Conservation (phyloP, 2,113 vertebrate genomes). For the Nyctereutes procyonoides region DNA sequence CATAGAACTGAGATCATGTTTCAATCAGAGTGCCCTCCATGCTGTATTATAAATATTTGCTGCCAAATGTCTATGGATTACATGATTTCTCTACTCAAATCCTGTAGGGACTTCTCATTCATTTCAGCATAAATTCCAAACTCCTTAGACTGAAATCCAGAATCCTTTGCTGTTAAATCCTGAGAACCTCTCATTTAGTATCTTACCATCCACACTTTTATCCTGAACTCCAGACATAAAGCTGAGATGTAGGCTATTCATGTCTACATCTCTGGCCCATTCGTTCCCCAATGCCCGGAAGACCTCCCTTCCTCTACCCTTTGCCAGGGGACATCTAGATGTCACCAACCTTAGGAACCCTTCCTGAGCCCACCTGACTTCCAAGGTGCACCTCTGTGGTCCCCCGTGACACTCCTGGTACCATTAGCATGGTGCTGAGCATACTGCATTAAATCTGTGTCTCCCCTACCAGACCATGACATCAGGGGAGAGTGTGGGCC, state of each 20-base stretch:
- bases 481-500: neutral
- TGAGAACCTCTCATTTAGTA: neutral
- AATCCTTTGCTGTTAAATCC: neutral
- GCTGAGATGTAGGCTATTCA: neutral
- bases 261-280: neutral
- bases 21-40: neutral
- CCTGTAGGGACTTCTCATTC: neutral
- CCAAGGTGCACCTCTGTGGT: too few species aligned
- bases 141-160: neutral
- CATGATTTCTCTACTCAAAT: neutral
- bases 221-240: neutral
- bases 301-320: neutral
- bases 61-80: neutral
- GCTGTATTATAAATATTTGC: neutral
- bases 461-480: neutral
- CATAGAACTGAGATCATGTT: neutral
- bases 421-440: rapidly evolving
- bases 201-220: neutral
- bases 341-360: neutral
- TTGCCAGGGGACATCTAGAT: neutral
- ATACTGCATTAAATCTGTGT: neutral
- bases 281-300: neutral
- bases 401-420: rapidly evolving
- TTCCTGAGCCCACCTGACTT: neutral
- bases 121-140: neutral